Evolutionary conservation across 1,140 invertebrate species (phyloP).

Genomic region (Thaumatotibia leucotreta): DNA sequence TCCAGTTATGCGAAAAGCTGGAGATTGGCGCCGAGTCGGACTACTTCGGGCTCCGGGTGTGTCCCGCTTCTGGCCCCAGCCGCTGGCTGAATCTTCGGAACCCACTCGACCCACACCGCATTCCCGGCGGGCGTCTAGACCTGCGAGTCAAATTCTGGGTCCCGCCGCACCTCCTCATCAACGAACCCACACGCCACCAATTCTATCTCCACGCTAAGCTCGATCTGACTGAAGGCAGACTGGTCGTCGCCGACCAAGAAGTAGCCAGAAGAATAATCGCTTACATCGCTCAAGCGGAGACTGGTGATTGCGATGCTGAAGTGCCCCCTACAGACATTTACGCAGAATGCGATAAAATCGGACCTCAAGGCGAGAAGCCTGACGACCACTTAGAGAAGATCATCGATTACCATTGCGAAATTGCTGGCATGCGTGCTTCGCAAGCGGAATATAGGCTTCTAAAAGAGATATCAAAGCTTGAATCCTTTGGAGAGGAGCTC

Average conservation of each 20-base stretch:
- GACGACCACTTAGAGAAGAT: conserved; percentile 80
- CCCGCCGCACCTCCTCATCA: conserved; percentile 89
- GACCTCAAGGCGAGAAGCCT: conserved; percentile 78
- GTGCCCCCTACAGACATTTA: conserved; percentile 79
- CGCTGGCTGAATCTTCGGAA: conserved; percentile 92
- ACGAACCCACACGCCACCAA: conserved; percentile 88
- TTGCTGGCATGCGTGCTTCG: conserved; percentile 65
- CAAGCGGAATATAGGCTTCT: conserved; percentile 88
- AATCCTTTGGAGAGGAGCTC: conserved; percentile 89
- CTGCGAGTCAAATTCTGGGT: conserved; percentile 92
- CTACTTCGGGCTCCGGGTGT: conserved; percentile 88
- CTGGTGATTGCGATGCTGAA: conserved; percentile 81
- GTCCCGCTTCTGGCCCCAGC: conserved; percentile 83
- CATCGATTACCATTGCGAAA: conserved; percentile 79
- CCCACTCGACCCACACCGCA: conserved; percentile 83
- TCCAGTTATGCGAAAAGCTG: conserved; percentile 88
- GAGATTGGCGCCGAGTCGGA: conserved; percentile 90
- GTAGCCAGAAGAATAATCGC: conserved; percentile 85
- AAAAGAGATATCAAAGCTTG: conserved; percentile 86
- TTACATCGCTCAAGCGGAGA: conserved; percentile 86
- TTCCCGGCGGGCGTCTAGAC: conserved; percentile 79
- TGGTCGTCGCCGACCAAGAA: conserved; percentile 82
- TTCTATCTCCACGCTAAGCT: conserved; percentile 89
- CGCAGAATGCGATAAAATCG: conserved; percentile 79
- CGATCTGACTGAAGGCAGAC: conserved; percentile 83